Base-by-base conservation (phyloP, 2,888 invertebrate genomes). In the Leptinotarsa juncta region DNA sequence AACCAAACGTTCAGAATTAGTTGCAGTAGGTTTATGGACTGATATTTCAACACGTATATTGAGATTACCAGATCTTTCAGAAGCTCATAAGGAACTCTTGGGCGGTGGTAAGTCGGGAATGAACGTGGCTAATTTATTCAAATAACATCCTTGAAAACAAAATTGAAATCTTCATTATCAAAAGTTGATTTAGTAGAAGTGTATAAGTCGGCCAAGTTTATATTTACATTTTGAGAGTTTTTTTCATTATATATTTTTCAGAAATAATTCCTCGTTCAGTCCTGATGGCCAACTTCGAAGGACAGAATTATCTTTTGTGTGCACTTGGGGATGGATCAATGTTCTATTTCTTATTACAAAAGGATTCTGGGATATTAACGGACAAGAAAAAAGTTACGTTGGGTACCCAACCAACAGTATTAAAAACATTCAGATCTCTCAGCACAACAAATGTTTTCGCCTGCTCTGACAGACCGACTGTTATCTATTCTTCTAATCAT, bases 401-500 rank as follows among this genome's bases (percentile, higher is more conserved):
- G 4, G 99, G 99, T 69, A 99, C 99, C 0, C 98, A 99, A 86
- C 99, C 99, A 16, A 98, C 98, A 0, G 96, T 96, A 16, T 89
- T 99, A 72, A 91, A 95, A 77, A 96, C 96, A 10, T 99, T 99
- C 87, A 92, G 94, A 79, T 95, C 96, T 0, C 90, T 96, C 70
- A 94, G 96, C 16, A 97, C 97, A 0, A 96, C 96, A 18, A 99
- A 98, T 87, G 98, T 99, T 51, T 99, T 99, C 89, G 99, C 98
- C 26, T 99, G 99, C 88, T 98, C 98, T 0, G 99, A 99, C 88
- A 92, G 99, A 68, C 99, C 99, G 0, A 98, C 99, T 0, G 99
- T 99, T 16, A 98, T 99, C 81, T 99, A 99, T 89, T 98, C 98
- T 5, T 97, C 97, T n/a, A 98, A 98, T 89, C 97, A 98, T 87